Evolutionary conservation across 2,797 vertebrate genomes (phyloP).

Genomic region (Helarctos malayanus): DNA sequence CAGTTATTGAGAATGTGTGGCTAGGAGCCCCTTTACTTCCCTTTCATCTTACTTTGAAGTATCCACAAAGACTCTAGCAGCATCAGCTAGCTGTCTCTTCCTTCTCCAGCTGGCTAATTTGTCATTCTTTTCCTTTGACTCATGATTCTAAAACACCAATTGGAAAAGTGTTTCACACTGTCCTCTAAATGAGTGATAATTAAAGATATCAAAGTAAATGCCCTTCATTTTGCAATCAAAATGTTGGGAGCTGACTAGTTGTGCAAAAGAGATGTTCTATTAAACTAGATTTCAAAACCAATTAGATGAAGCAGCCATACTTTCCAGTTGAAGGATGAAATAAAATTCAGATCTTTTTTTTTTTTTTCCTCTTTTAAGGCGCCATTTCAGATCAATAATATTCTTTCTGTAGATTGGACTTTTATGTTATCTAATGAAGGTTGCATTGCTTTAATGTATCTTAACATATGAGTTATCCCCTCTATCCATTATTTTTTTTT

Average conservation of each 20-base stretch:
- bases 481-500: background rate
- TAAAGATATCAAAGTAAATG: conserved; percentile 71
- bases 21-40: conserved; percentile 59
- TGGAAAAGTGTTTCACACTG: conserved; percentile 72
- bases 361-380: conserved; percentile 29
- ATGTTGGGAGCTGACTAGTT: conserved; percentile 58
- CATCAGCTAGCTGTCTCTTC: conserved; percentile 12
- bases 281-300: conserved; percentile 65
- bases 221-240: conserved; percentile 71
- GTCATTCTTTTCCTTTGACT: conserved; percentile 60
- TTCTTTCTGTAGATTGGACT: background rate
- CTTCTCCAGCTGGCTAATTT: conserved; percentile 75
- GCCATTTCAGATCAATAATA: background rate
- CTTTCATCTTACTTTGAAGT: conserved; percentile 71
- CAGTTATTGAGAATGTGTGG: conserved; percentile 55
- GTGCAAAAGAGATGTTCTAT: conserved; percentile 51
- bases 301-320: conserved; percentile 49
- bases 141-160: conserved; percentile 59
- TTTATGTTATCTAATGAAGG: background rate
- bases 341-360: conserved; percentile 59
- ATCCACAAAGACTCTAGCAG: conserved; percentile 68
- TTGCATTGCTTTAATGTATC: background rate
- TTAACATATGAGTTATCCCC: background rate
- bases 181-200: conserved; percentile 72
- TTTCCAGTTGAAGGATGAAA: conserved; percentile 68